Conservation (phyloP, 2,888 invertebrate species). For the Carcina quercana region DNA sequence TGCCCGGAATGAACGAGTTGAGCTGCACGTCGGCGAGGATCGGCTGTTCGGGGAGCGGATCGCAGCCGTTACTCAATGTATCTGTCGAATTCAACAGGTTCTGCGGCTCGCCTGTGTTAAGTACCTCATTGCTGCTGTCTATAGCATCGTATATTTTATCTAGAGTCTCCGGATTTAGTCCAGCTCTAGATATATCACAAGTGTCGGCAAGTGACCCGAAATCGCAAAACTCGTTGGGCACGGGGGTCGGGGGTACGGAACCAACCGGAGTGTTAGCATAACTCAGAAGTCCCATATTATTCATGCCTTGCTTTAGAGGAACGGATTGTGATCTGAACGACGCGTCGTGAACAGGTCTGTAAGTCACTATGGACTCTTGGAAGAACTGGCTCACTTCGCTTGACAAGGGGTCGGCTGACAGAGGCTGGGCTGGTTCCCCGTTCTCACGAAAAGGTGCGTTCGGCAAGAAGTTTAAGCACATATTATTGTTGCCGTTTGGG, state of each 20-base stretch:
- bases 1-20: slow-evolving; percentile 54
- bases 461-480: slow-evolving; percentile 58
- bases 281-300: slow-evolving; percentile 48
- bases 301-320: slow-evolving; percentile 78
- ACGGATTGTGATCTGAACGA: slow-evolving; percentile 85
- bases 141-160: slow-evolving; percentile 79
- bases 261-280: slow-evolving; percentile 75
- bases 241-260: slow-evolving; percentile 79
- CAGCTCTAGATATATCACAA: slow-evolving; percentile 67
- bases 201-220: slow-evolving; percentile 77
- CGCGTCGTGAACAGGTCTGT: slow-evolving; percentile 52
- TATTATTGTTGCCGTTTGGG: slow-evolving; percentile 57
- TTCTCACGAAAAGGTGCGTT: slow-evolving; percentile 57
- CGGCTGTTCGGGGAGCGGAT: slow-evolving; percentile 47
- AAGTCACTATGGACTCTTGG: slow-evolving; percentile 58
- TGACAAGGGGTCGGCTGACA: slow-evolving; percentile 66
- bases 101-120: slow-evolving; percentile 39
- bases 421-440: slow-evolving; percentile 48
- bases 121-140: slow-evolving; percentile 67
- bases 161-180: slow-evolving; percentile 75
- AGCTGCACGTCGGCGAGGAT: slow-evolving; percentile 54
- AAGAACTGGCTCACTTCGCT: slow-evolving; percentile 78
- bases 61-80: slow-evolving; percentile 53
- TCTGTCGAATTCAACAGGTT: slow-evolving; percentile 43
- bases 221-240: slow-evolving; percentile 82